Conservation (phyloP, 1,140 invertebrate genomes). For the Spodoptera frugiperda region DNA sequence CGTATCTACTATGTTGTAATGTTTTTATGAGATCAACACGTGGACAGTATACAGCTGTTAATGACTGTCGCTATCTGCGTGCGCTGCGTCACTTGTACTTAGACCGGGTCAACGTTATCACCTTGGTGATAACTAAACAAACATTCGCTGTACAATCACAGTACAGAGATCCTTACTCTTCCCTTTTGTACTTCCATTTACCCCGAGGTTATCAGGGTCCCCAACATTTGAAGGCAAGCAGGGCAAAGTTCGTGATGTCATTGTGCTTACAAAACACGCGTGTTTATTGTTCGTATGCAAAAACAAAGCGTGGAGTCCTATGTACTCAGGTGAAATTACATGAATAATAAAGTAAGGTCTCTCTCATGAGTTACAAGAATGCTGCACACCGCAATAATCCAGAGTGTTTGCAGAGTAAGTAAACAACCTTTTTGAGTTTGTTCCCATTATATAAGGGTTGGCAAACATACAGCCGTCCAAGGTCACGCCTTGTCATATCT, state of each 20-base stretch:
- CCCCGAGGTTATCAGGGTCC: too few species aligned
- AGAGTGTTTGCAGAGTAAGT: conserved; percentile 27
- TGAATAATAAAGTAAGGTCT: conserved; percentile 22
- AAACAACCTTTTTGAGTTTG: conserved; percentile 39
- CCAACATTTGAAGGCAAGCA: too few species aligned
- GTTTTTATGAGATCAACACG: neutral
- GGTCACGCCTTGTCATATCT: conserved; percentile 23
- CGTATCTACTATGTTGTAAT: conserved; percentile 44
- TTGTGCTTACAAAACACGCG: conserved; percentile 9
- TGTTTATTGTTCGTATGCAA: conserved; percentile 1
- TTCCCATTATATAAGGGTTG: conserved; percentile 24
- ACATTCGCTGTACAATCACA: too few species aligned
- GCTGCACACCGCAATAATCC: conserved; percentile 4
- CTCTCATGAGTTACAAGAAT: conserved; percentile 30
- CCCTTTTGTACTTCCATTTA: too few species aligned
- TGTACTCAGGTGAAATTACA: conserved; percentile 32
- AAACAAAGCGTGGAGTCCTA: conserved; percentile 20
- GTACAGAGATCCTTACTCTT: too few species aligned
- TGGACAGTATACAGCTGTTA: neutral
- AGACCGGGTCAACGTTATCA: too few species aligned
- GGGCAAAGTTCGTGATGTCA: too few species aligned
- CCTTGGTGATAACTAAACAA: too few species aligned
- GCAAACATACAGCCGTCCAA: conserved; percentile 16
- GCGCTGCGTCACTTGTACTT: too few species aligned
- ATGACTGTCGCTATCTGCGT: too few species aligned